phyloP scores from a whole-genome alignment of 92 coral and sea anemone genomes.

The Pocillopora meandrina region DNA sequence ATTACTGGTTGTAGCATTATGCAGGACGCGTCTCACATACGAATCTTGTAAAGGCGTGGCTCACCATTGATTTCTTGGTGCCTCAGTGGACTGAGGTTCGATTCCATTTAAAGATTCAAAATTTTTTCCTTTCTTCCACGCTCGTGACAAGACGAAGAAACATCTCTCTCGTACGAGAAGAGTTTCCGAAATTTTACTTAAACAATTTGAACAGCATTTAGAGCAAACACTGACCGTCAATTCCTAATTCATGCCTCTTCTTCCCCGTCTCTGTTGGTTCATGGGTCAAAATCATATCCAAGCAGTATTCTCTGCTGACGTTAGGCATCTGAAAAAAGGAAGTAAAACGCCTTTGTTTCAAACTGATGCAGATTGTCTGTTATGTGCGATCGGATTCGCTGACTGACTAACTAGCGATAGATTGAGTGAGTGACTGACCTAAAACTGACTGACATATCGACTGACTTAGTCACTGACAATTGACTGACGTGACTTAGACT shows the following conservation, averaged over 20 bases:
- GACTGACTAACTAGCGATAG: neutral
- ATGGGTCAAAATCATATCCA: constrained; percentile 65
- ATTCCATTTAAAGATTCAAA: no score
- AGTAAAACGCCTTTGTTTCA: neutral
- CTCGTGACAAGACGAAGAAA: no score
- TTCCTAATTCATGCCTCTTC: constrained; percentile 56
- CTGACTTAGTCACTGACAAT: neutral
- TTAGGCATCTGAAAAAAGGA: constrained; percentile 62
- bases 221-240: constrained; percentile 71
- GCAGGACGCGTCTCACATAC: no score
- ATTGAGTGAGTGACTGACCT: neutral
- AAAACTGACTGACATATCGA: neutral
- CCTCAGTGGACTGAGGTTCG: no score
- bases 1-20: no score
- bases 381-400: neutral
- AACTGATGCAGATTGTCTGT: neutral
- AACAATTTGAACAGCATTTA: neutral
- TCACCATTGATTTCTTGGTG: no score
- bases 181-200: no score
- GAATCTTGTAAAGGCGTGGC: no score
- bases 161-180: no score
- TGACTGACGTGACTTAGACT: neutral
- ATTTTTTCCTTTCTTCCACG: no score
- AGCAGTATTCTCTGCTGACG: constrained; percentile 64
- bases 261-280: constrained; percentile 83